Percentiles rank a stretch among this genome's conserved stretches.
Evolutionary conservation across 53 echinoderm and acorn worm genomes (phyloP).

Genomic region (Paelopatides confundens): DNA sequence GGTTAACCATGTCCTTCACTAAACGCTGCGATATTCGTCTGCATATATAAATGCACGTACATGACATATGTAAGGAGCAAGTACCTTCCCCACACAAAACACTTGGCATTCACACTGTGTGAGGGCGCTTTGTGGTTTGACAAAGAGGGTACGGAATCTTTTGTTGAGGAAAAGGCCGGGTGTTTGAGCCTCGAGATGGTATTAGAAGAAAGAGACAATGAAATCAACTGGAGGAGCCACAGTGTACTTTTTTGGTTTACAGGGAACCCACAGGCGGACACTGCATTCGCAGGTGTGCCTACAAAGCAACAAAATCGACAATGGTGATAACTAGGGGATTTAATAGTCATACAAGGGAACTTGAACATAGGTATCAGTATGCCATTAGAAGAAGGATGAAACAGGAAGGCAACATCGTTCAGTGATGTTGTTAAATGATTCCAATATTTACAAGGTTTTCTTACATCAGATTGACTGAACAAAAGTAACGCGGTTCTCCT

Average conservation of each 20-base stretch:
- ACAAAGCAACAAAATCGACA: neutral
- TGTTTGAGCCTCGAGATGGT: neutral
- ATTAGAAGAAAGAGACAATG: neutral
- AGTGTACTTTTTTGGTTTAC: neutral
- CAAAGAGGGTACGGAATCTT: constrained; percentile 38
- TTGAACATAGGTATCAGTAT: too few species aligned
- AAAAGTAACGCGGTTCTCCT: too few species aligned
- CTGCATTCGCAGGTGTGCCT: neutral
- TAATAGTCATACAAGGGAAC: too few species aligned
- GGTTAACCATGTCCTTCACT: constrained; percentile 29
- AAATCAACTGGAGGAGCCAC: neutral
- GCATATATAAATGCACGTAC: neutral
- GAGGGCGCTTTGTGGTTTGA: constrained; percentile 34
- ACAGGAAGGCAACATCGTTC: too few species aligned
- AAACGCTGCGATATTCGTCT: neutral
- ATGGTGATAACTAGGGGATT: neutral
- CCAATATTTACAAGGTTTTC: too few species aligned
- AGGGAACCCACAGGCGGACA: neutral
- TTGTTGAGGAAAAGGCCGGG: constrained; percentile 3
- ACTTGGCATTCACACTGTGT: neutral
- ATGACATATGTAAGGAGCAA: neutral
- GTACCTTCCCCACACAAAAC: neutral
- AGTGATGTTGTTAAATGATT: too few species aligned
- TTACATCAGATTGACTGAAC: too few species aligned
- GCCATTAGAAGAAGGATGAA: too few species aligned